Conservation (phyloP, 2,113 vertebrate species). For the Hippocampus barbouri region DNA sequence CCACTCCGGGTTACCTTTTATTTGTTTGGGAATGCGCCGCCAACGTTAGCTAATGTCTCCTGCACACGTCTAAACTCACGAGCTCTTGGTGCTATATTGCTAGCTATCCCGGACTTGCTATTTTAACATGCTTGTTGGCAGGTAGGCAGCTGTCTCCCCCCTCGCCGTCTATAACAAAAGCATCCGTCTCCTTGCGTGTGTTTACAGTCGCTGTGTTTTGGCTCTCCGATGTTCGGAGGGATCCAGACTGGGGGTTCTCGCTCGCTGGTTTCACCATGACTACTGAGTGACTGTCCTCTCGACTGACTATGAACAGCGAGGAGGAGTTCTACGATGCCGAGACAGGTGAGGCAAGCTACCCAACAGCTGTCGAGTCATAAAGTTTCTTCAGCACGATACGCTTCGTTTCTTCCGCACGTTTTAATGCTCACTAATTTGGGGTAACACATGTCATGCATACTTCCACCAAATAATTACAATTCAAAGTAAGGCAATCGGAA, state of each 20-base stretch:
- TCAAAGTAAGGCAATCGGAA: too few species aligned
- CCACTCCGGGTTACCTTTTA: background rate
- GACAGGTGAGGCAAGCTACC: slow-evolving; percentile 75
- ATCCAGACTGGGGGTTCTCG: slow-evolving; percentile 39
- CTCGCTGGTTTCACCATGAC: slow-evolving; percentile 54
- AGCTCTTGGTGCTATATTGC: slow-evolving; percentile 28
- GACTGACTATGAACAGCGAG: slow-evolving; percentile 87
- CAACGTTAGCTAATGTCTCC: slow-evolving; percentile 5
- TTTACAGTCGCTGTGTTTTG: slow-evolving; percentile 38
- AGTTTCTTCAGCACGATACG: background rate
- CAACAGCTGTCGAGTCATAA: background rate
- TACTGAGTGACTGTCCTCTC: slow-evolving; percentile 55
- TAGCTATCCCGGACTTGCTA: slow-evolving; percentile 22
- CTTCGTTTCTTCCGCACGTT: background rate
- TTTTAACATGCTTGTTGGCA: background rate
- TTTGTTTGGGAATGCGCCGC: background rate
- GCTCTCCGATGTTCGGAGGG: slow-evolving; percentile 44
- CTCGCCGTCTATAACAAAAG: slow-evolving; percentile 1
- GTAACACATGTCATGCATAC: too few species aligned
- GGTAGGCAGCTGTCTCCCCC: background rate
- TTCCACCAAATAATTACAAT: too few species aligned
- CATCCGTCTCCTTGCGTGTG: slow-evolving; percentile 3
- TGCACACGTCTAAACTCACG: background rate
- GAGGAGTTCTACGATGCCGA: slow-evolving; percentile 93
- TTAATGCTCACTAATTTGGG: too few species aligned